phyloP scores from a whole-genome alignment of 1,140 invertebrate species.

The Vanessa tameamea region DNA sequence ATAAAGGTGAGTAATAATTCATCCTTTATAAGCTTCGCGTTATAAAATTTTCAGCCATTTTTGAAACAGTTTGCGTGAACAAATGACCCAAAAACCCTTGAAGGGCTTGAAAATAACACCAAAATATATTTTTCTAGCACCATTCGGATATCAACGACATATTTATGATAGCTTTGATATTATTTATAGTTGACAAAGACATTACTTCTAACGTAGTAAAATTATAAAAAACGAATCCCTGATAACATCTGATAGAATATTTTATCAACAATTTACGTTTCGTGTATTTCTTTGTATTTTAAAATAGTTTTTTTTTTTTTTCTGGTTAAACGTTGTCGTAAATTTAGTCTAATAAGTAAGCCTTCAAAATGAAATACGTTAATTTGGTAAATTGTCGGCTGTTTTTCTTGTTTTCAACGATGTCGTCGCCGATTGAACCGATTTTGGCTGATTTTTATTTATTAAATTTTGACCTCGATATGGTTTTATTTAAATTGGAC shows the following conservation, averaged over 20 bases:
- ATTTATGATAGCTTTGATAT: slow-evolving; percentile 19
- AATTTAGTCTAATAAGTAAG: no score
- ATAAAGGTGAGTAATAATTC: slow-evolving; percentile 6
- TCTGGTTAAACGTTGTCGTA: background rate
- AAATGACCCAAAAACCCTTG: background rate
- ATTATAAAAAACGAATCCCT: background rate
- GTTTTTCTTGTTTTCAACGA: no score
- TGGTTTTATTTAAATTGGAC: no score
- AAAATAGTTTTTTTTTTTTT: background rate
- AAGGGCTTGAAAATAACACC: slow-evolving; percentile 10
- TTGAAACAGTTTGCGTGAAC: slow-evolving; percentile 29
- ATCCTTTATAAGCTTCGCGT: slow-evolving; percentile 6
- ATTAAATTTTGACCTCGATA: no score
- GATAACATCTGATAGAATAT: background rate
- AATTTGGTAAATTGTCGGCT: no score
- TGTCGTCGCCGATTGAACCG: background rate
- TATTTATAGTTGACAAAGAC: slow-evolving; percentile 13
- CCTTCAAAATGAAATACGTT: no score
- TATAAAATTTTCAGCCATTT: slow-evolving; percentile 26
- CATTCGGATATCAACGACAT: slow-evolving; percentile 7
- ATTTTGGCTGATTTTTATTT: no score
- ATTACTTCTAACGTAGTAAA: slow-evolving; percentile 8
- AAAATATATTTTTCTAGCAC: slow-evolving; percentile 19
- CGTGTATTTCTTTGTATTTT: background rate
- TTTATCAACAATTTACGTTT: background rate